Base-by-base conservation (phyloP, 1,140 invertebrate genomes). In the Pseudomyrmex dendroicus region DNA sequence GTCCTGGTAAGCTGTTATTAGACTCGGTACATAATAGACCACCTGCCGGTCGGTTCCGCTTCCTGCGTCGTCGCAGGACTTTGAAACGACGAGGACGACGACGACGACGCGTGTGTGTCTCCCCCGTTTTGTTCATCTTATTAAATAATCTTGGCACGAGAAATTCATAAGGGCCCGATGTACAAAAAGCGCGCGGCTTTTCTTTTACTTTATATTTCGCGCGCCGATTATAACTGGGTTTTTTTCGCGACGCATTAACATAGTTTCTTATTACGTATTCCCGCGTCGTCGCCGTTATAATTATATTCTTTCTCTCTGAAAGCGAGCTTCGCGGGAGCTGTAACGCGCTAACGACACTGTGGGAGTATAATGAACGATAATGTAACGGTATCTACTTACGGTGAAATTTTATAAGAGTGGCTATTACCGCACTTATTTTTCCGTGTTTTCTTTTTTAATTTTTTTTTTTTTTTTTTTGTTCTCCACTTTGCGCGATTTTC, bases 1-100 rank as follows among this genome's bases (percentile, higher is more conserved):
- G 35, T 35, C 35, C 5, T 66, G 52, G 64, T 78, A 78, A 78
- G 76, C 76, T 78, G 76, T 70, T 78, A 78, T 70, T 78, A 78
- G 54, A 78, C 76, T 70, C 54, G 10, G 54, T 70, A 59, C 64
- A 78, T 78, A 78, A 78, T 78, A 70, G 76, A 70, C 64, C 70
- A 15, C 15, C 44, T 59, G 15, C 63, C 17, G 35, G 35, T 70
- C 52, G 44, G 76, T 68, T 25, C 15, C 54, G 54, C 54, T 78
- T 78, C 35, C 7, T 70, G 76, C 76, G 59, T 78, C 54, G 64
- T 68, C 10, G 63, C 35, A 7, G 35, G 52, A 48, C 54, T 48
- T 70, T 59, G 64, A 59, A 78, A 78, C 64, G 76, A 56, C 35
- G 35, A 35, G 4, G 35, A 25, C 0, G 25, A 25, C 25, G 25